Evolutionary conservation across 2,888 invertebrate species (phyloP).

Genomic region (Drosophila melanocephala): DNA sequence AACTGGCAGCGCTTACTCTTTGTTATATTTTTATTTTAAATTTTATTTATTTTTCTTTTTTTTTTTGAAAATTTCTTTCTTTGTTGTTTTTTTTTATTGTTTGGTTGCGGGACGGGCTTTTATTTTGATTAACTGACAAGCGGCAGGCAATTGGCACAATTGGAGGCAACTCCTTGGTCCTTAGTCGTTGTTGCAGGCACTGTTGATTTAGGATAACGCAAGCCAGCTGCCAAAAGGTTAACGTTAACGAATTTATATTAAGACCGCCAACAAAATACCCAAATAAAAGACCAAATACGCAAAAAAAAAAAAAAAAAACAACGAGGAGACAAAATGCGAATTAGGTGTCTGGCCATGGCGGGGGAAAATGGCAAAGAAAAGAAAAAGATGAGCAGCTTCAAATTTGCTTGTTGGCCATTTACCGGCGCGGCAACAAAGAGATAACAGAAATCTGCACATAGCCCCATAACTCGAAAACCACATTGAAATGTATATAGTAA

Average conservation of each 20-base stretch:
- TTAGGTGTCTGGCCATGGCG: neutral
- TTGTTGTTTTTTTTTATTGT: slow-evolving; percentile 24
- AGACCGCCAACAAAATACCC: slow-evolving; percentile 36
- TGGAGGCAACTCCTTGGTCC: slow-evolving; percentile 54
- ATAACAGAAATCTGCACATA: slow-evolving; percentile 58
- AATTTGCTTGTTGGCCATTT: slow-evolving; percentile 69
- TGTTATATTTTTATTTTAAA: slow-evolving; percentile 55
- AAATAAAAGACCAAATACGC: slow-evolving; percentile 41
- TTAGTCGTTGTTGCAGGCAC: slow-evolving; percentile 56
- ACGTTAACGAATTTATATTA: slow-evolving; percentile 75
- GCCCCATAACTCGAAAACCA: slow-evolving; percentile 55
- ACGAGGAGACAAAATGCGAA: slow-evolving; percentile 3
- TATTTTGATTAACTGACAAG: slow-evolving; percentile 80
- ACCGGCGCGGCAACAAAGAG: slow-evolving; percentile 57
- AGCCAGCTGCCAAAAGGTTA: slow-evolving; percentile 73
- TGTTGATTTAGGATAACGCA: slow-evolving; percentile 78
- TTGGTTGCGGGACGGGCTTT: slow-evolving; percentile 58
- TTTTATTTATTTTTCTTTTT: slow-evolving; percentile 42
- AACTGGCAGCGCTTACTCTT: slow-evolving; percentile 54
- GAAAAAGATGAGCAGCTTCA: slow-evolving; percentile 63
- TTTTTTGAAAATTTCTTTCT: slow-evolving; percentile 29
- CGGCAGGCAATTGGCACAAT: slow-evolving; percentile 79
- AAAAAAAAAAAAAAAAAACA: slow-evolving; percentile 1
- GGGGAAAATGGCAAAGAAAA: neutral
- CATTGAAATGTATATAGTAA: slow-evolving; percentile 51